Base-by-base conservation (phyloP, 1,140 invertebrate species). In the Pseudomyrmex cubaensis region DNA sequence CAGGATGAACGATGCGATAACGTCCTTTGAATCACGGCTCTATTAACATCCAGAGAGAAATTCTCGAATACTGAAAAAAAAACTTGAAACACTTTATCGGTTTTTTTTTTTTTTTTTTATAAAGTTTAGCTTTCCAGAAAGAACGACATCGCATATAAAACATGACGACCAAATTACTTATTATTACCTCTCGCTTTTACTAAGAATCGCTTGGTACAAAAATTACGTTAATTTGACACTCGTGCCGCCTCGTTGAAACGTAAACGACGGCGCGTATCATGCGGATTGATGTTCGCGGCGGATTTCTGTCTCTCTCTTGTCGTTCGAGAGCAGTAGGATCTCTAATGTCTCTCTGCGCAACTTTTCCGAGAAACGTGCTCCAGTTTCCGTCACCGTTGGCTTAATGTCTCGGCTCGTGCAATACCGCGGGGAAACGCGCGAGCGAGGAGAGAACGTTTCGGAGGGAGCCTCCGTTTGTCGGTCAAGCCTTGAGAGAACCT, bases 301-400 rank as follows among this genome's bases (percentile, higher is more conserved):
- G 22, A 78, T 70, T 35, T 35, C 35, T 35, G 5, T 35, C 35
- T 35, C 35, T 35, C 35, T 35, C 35, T 35, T 35, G 44, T 70
- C 64, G 17, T 70, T 63, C 17, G 15, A 57, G 20, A 70, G 35
- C 35, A 35, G 35, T 35, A 35, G 35, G 7, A 35, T 35, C 5
- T 48, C 20, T 80, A 72, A 80, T 72, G 66, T 66, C 25, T 61
- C 25, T 61, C 56, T 59, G 64, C 59, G 46, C 66, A 72, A 61
- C 76, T 80, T 70, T 78, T 70, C 64, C 44, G 17, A 72, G 64
- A 80, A 72, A 20, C 66, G 20, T 61, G 76, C 76, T 80, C 76
- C 66, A 80, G 76, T 80, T 80, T 80, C 66, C 76, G 44, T 70
- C 76, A 70, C 67, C 20, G 76, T 48, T 67, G 54, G 25, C 52